These are phyloP conservation scores for Cylloceria caligata DNA, from an alignment of 2,888 invertebrate species.

Conservation along the genomic window DNA sequence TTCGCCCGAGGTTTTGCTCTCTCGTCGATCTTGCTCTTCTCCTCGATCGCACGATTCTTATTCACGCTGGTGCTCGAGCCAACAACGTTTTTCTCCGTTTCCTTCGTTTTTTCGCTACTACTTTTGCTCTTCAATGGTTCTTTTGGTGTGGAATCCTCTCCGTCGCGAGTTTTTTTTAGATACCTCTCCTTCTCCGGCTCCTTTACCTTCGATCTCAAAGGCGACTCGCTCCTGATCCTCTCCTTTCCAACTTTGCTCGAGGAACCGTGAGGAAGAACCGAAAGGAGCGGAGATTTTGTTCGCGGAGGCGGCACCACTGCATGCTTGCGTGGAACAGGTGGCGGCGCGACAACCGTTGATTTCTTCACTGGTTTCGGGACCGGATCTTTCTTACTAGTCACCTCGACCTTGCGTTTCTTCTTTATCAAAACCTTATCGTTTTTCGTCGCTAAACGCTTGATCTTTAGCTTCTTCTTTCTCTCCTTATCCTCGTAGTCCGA, in stretches of 20 bases:
- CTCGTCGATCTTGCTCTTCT: conserved; percentile 78
- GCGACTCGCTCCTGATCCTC: conserved; percentile 81
- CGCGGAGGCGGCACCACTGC: conserved; percentile 55
- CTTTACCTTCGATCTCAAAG: conserved; percentile 64
- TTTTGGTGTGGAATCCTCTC: conserved; percentile 72
- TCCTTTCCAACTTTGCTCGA: conserved; percentile 77
- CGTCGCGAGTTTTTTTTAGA: conserved; percentile 75
- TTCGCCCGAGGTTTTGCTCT: conserved; percentile 79
- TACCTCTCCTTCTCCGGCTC: conserved; percentile 78
- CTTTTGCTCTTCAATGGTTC: conserved; percentile 73
- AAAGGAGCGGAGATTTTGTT: conserved; percentile 73
- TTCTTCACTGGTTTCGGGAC: conserved; percentile 60
- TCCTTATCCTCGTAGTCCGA: conserved; percentile 89
- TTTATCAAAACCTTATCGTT: conserved; percentile 77
- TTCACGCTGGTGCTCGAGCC: neutral
- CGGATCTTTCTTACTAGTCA: conserved; percentile 71
- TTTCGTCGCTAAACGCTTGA: conserved; percentile 80
- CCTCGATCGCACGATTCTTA: conserved; percentile 76
- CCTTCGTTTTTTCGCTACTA: conserved; percentile 76
- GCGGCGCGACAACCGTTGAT: conserved; percentile 26
- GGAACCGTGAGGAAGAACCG: conserved; percentile 71
- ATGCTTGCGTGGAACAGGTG: conserved; percentile 72
- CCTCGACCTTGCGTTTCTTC: conserved; percentile 81
- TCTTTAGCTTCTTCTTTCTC: conserved; percentile 81
- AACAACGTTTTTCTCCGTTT: conserved; percentile 74